Conservation (phyloP, 2,797 vertebrate species). For the Eurystomus glaucurus region DNA sequence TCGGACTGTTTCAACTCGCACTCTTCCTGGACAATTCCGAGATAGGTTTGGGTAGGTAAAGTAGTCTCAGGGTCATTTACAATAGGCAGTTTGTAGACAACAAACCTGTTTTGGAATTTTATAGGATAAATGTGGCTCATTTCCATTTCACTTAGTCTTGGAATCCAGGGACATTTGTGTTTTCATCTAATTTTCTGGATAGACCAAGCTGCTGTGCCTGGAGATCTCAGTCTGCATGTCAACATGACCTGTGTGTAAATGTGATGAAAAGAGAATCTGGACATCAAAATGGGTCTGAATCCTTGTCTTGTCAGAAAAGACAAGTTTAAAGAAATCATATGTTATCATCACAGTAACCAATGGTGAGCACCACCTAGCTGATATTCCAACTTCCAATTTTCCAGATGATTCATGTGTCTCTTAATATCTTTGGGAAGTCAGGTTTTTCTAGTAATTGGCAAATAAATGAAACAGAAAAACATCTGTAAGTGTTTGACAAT, state of each 20-base stretch:
- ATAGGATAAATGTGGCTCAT: background rate
- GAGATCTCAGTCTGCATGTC: fast-evolving
- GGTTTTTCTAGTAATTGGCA: background rate
- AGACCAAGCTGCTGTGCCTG: background rate
- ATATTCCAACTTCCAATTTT: background rate
- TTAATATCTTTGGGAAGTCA: background rate
- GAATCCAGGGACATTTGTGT: background rate
- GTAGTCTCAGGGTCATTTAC: background rate
- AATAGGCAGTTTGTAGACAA: background rate
- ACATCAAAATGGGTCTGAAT: background rate
- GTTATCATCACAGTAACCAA: background rate
- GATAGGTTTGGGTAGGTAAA: background rate
- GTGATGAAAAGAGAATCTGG: background rate
- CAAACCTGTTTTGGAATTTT: background rate
- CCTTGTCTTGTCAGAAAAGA: background rate
- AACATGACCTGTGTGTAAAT: background rate
- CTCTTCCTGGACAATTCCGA: background rate
- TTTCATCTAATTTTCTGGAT: background rate
- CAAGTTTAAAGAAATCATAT: background rate
- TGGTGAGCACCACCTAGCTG: background rate
- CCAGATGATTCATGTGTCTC: background rate
- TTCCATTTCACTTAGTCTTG: background rate
- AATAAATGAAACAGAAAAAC: background rate
- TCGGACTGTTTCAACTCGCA: background rate
- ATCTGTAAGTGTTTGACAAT: background rate